Conservation (phyloP, 2,113 vertebrate species). For the Anser brachyrhynchus region DNA sequence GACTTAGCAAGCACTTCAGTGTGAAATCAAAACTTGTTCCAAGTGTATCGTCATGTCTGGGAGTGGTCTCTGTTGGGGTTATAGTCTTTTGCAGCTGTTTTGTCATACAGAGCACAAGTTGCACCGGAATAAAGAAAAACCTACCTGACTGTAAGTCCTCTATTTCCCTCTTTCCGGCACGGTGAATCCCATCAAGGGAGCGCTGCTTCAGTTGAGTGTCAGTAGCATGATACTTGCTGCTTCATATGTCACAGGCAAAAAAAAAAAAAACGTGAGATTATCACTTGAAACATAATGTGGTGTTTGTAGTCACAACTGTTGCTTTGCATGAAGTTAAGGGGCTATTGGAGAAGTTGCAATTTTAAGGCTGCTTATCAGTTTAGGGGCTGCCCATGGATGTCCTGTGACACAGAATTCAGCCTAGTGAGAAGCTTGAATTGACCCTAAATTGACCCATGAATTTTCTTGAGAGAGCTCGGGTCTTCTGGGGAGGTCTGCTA, state of each 20-base stretch:
- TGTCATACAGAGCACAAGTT: not conserved
- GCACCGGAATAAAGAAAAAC: not conserved
- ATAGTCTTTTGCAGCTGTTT: not conserved
- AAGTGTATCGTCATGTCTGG: not conserved
- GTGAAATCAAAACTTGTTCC: not conserved
- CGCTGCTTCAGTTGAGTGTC: not conserved
- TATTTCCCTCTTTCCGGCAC: not conserved
- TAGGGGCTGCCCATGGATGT: not conserved
- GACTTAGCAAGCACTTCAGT: not conserved
- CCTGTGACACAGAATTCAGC: not conserved
- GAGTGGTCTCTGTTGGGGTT: not conserved
- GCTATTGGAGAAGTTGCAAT: not conserved
- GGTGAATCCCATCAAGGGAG: not conserved
- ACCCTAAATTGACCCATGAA: fast-evolving
- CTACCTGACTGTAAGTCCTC: not conserved
- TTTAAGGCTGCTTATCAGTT: not conserved
- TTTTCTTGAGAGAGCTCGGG: not conserved
- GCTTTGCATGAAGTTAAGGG: not conserved
- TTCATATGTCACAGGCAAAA: not conserved
- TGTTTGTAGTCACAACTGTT: not conserved
- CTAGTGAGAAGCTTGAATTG: not conserved
- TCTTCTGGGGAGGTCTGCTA: not conserved
- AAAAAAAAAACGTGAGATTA: not conserved
- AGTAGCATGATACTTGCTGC: fast-evolving
- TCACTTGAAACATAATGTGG: not conserved